These are phyloP conservation scores for Tadarida brasiliensis DNA, from an alignment of 2,797 vertebrate species.

Conservation along the genomic window DNA sequence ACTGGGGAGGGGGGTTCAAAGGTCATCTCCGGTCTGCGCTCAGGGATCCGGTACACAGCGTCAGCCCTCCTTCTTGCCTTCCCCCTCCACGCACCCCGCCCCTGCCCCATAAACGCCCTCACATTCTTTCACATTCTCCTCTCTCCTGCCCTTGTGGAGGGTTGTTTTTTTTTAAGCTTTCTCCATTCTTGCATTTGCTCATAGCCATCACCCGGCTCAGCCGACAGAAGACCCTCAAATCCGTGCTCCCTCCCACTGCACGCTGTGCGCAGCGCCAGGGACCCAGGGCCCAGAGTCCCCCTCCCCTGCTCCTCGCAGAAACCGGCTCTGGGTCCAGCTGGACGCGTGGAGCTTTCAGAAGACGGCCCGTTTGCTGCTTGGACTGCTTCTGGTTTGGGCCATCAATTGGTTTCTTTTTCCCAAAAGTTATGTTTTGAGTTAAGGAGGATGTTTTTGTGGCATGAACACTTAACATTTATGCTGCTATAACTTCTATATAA, in stretches of 20 bases:
- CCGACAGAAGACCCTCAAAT: background rate
- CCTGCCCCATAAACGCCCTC: accelerated
- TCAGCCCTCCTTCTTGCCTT: background rate
- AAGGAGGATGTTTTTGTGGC: background rate
- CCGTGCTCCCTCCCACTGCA: background rate
- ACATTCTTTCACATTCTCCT: background rate
- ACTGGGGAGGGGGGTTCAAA: background rate
- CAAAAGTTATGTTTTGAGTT: background rate
- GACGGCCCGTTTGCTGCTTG: background rate
- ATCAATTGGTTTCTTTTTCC: background rate
- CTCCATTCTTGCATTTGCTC: background rate
- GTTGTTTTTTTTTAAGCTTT: background rate
- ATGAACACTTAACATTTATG: background rate
- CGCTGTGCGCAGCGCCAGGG: background rate
- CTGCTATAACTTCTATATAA: background rate
- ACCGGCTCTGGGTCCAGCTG: background rate
- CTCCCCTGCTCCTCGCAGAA: too few relatives aligned
- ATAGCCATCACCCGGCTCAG: background rate
- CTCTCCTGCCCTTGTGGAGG: background rate
- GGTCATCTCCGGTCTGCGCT: background rate
- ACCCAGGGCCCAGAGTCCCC: background rate
- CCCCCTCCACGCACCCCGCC: background rate
- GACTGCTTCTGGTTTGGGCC: background rate
- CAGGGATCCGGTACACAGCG: background rate
- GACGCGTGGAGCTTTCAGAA: background rate